phyloP scores from a whole-genome alignment of 2,113 vertebrate species.

The Eretmochelys imbricata region DNA sequence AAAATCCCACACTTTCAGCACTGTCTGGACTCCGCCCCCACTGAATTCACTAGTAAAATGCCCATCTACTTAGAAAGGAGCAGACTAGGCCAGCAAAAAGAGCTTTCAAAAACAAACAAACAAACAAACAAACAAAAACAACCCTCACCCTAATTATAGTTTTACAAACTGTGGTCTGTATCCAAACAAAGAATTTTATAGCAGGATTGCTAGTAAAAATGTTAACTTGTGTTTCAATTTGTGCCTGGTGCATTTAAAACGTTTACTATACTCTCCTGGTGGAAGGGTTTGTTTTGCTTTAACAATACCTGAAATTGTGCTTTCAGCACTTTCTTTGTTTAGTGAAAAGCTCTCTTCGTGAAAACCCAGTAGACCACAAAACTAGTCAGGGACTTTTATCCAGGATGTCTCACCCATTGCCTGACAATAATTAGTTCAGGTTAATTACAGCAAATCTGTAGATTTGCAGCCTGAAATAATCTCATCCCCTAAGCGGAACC shows the following conservation, averaged over 20 bases:
- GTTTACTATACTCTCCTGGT: neutral
- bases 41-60: neutral
- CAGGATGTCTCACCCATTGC: slow-evolving; percentile 77
- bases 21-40: neutral
- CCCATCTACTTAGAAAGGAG: neutral
- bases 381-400: slow-evolving; percentile 69
- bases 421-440: slow-evolving; percentile 88
- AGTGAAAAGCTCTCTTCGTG: slow-evolving; percentile 47
- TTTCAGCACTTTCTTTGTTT: slow-evolving; percentile 61
- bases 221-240: slow-evolving; percentile 34
- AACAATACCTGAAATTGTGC: slow-evolving; percentile 31
- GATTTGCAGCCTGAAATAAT: slow-evolving; percentile 79
- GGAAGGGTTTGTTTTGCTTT: slow-evolving; percentile 54
- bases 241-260: slow-evolving; percentile 55
- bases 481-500: slow-evolving; percentile 77
- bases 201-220: neutral
- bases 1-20: neutral
- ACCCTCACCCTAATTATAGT: neutral
- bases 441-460: slow-evolving; percentile 88
- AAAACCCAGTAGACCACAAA: slow-evolving; percentile 65
- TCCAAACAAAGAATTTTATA: neutral
- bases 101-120: neutral
- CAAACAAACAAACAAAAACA: too few relatives aligned
- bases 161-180: neutral
- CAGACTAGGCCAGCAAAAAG: neutral